A percentile compares a stretch with the other conserved stretches of the same genome.
phyloP scores from a whole-genome alignment of 2,797 vertebrate species.

The Simalia tracyae region DNA sequence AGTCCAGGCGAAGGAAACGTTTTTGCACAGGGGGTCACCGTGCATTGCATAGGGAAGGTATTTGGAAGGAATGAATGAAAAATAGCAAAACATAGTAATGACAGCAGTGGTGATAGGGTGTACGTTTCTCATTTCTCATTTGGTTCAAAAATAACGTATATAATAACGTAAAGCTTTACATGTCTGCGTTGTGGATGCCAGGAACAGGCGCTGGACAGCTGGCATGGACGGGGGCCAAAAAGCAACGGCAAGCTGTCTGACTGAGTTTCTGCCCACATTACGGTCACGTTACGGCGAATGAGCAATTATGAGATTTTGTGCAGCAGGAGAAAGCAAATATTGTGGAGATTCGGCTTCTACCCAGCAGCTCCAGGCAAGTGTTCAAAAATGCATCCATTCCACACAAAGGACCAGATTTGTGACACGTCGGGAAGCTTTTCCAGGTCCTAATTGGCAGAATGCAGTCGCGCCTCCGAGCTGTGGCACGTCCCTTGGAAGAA shows the following conservation, averaged over 20 bases:
- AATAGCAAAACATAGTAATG: background rate
- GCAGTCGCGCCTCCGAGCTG: background rate
- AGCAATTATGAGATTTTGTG: background rate
- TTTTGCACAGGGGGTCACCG: background rate
- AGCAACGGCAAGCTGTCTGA: background rate
- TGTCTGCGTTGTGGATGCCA: no score
- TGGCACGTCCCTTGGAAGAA: background rate
- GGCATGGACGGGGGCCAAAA: background rate
- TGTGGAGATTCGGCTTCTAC: background rate
- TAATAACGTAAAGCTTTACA: background rate
- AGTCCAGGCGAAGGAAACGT: background rate
- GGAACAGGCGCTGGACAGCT: background rate
- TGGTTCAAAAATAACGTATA: background rate
- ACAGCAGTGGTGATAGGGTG: no score
- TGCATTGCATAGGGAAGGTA: background rate
- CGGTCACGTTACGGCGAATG: background rate
- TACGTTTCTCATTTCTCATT: background rate
- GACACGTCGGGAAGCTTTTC: background rate
- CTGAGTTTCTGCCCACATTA: background rate
- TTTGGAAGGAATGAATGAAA: background rate
- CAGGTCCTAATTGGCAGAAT: slow-evolving; percentile 7
- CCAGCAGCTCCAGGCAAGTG: background rate
- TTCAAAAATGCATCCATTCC: accelerated
- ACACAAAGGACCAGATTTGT: background rate
- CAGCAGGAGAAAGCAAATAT: slow-evolving; percentile 15